phyloP scores from a whole-genome alignment of 1,140 invertebrate genomes.

The Pteromalus puparum region DNA sequence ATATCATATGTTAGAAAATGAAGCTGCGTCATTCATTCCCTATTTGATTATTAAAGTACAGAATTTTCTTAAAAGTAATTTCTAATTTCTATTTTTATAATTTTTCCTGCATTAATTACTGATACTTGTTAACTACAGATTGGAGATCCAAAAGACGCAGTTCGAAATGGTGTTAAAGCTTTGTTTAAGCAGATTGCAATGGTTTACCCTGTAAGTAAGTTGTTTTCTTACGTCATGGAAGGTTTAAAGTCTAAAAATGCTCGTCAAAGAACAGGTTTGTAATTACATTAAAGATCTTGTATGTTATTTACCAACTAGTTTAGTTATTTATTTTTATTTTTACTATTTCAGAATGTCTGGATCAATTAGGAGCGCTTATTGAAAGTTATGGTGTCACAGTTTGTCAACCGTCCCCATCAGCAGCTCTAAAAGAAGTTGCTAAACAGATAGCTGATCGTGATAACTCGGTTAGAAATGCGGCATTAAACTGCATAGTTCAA shows the following conservation, averaged over 20 bases:
- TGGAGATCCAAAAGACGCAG: slow-evolving; percentile 97
- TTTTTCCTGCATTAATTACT: slow-evolving; percentile 39
- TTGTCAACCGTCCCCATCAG: slow-evolving; percentile 85
- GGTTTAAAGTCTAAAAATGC: slow-evolving; percentile 98
- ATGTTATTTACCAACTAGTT: neutral
- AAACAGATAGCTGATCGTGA: slow-evolving; percentile 96
- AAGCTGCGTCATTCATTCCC: slow-evolving; percentile 95
- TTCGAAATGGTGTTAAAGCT: slow-evolving; percentile 89
- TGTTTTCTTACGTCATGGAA: slow-evolving; percentile 94
- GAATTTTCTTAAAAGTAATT: slow-evolving; percentile 16
- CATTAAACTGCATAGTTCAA: slow-evolving; percentile 94
- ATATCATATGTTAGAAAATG: slow-evolving; percentile 92
- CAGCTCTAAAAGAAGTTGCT: slow-evolving; percentile 93
- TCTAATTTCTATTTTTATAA: neutral
- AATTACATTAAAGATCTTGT: slow-evolving; percentile 4
- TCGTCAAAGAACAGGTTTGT: slow-evolving; percentile 89
- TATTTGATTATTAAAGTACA: slow-evolving; percentile 92
- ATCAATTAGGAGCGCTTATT: slow-evolving; percentile 91
- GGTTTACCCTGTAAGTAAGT: slow-evolving; percentile 92
- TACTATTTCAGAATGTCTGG: slow-evolving; percentile 87
- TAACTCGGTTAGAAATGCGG: slow-evolving; percentile 96
- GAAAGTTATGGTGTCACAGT: slow-evolving; percentile 91
- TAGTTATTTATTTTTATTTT: neutral
- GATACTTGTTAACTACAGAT: slow-evolving; percentile 78
- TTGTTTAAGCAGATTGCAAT: slow-evolving; percentile 90